Evolutionary conservation across 2,888 invertebrate genomes (phyloP), one percentile per base, ranked within the genome.

Genomic region (Chesias legatella): DNA sequence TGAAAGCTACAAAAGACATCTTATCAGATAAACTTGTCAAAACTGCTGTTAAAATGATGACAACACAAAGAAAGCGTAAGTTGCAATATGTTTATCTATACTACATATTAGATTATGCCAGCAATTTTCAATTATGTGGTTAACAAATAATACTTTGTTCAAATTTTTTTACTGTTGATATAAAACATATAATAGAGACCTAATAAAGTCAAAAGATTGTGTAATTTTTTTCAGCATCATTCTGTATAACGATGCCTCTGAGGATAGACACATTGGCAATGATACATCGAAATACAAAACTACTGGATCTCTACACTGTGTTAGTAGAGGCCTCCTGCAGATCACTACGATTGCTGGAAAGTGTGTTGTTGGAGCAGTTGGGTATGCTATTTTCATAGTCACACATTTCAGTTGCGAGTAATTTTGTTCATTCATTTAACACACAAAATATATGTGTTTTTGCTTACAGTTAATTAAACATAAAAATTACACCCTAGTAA

Each of bases 321-420:
- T 78, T 95, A 3, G 92, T 94, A 3, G 94, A 94, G 67, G 92
- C 94, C 43, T 90, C 94, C 17, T 93, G 93, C 59, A 89, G 93
- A 24, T 91, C 93, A 39, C 81, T 95, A 30, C 88, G 91, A 50
- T 78, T 93, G 33, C 84, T 92, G 50, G 93, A 94, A 68, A 85
- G 86, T 58, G 90, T 90, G 13, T 76, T 94, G 30, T 71, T 90
- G 13, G 89, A 90, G 54, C 91, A 92, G 65, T 71, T 92, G 27
- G 88, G 89, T 88, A 57, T 45, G 68, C 63, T 51, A 30, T 29
- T 34, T n/a, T n/a, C n/a, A n/a, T n/a, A n/a, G n/a, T n/a, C n/a
- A n/a, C n/a, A n/a, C n/a, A n/a, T n/a, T n/a, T n/a, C n/a, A n/a
- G n/a, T n/a, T n/a, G n/a, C n/a, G n/a, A n/a, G n/a, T n/a, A n/a